Percentiles rank a stretch among this genome's conserved stretches.
phyloP scores from a whole-genome alignment of 2,888 invertebrate genomes.

The Bruchidius siliquastri region DNA sequence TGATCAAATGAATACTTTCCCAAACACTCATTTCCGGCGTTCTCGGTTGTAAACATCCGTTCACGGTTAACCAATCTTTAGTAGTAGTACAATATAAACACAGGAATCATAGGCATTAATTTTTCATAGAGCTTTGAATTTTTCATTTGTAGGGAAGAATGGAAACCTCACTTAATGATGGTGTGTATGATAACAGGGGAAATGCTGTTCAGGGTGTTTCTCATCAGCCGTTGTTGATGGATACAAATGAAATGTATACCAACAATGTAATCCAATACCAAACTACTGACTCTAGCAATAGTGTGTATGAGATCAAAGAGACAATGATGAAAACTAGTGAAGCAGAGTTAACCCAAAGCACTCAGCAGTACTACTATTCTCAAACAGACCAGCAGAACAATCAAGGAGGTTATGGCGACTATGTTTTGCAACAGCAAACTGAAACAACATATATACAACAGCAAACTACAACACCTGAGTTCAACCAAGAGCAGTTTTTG shows the following conservation, averaged over 20 bases:
- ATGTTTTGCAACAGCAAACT: background rate
- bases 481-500: background rate
- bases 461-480: background rate
- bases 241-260: background rate
- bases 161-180: background rate
- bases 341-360: background rate
- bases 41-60: background rate
- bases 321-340: background rate
- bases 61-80: background rate
- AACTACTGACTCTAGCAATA: background rate
- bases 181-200: background rate
- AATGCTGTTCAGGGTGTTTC: background rate
- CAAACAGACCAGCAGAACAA: background rate
- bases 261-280: background rate
- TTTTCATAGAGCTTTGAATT: background rate
- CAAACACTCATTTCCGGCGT: background rate
- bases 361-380: background rate
- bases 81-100: background rate
- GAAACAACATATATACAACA: background rate
- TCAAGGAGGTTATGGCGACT: background rate
- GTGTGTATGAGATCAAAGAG: background rate
- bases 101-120: background rate
- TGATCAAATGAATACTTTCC: background rate
- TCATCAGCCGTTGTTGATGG: background rate
- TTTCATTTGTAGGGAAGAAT: background rate